Evolutionary conservation across 2,113 vertebrate species (phyloP).

Genomic region (Leptosomus discolor): DNA sequence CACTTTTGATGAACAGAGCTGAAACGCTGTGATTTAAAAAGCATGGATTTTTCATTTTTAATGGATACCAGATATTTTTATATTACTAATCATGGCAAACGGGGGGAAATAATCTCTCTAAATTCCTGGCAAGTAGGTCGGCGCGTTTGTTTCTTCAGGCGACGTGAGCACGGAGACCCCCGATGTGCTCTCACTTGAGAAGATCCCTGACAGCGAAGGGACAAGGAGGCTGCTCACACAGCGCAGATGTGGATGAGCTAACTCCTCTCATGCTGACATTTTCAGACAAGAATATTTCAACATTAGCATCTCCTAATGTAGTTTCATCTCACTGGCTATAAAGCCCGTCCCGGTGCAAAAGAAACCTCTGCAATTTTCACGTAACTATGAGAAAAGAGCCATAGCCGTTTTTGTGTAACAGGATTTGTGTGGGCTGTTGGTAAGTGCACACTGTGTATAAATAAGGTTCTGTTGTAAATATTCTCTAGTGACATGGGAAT

Average conservation of each 20-base stretch:
- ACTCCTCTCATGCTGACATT: background rate
- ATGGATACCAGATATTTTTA: background rate
- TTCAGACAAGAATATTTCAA: constrained; percentile 40
- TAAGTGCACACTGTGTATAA: constrained; percentile 24
- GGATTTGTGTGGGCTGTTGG: constrained; percentile 44
- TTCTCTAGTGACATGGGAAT: constrained; percentile 48
- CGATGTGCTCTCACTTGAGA: background rate
- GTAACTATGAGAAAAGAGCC: background rate
- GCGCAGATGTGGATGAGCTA: constrained; percentile 3
- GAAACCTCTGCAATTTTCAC: background rate
- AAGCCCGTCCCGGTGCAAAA: background rate
- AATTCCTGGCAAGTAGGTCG: background rate
- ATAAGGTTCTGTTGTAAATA: constrained; percentile 59
- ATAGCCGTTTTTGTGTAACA: background rate
- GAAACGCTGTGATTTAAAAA: background rate
- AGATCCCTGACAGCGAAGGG: background rate
- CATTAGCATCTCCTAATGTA: background rate
- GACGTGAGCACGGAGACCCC: background rate
- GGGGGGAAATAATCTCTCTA: background rate
- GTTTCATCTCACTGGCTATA: constrained; percentile 6
- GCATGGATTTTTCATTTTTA: background rate
- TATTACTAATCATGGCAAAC: background rate
- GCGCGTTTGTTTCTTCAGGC: background rate
- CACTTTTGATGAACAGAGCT: background rate
- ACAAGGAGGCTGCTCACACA: background rate